A percentile compares a stretch with the other conserved stretches of the same genome.
These are phyloP conservation scores for Lepus townsendii DNA, from an alignment of 2,797 vertebrate species.

Conservation along the genomic window DNA sequence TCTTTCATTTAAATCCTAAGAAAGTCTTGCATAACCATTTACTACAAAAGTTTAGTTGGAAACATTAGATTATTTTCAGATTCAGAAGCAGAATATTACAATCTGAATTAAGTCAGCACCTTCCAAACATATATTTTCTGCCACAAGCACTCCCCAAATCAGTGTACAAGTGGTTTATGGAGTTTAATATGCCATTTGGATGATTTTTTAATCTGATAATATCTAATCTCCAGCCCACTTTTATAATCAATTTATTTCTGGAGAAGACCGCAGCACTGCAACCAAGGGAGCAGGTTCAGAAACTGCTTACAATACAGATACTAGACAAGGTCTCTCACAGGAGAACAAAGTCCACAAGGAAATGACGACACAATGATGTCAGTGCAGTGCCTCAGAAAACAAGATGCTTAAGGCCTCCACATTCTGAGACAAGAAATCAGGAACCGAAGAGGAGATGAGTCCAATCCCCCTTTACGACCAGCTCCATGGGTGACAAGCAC, in stretches of 20 bases:
- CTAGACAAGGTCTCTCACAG: background rate
- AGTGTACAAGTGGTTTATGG: conserved; percentile 60
- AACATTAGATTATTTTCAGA: conserved; percentile 60
- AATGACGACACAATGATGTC: background rate
- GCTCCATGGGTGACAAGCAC: background rate
- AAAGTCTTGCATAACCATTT: conserved; percentile 66
- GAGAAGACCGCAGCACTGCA: background rate
- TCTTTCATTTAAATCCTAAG: conserved; percentile 73
- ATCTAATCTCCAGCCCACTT: background rate
- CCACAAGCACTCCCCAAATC: background rate
- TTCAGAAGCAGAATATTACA: conserved; percentile 53
- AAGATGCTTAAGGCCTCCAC: background rate
- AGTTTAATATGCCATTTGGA: background rate
- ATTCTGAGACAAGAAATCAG: background rate
- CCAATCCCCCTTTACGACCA: background rate
- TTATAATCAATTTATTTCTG: background rate
- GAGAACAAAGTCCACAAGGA: background rate
- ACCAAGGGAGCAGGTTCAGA: background rate
- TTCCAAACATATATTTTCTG: conserved; percentile 55
- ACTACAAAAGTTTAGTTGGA: conserved; percentile 62
- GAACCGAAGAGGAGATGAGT: background rate
- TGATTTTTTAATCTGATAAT: conserved; percentile 14
- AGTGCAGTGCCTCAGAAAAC: background rate
- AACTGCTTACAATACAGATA: background rate
- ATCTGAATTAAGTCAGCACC: conserved; percentile 65